These are phyloP conservation scores for Mayetiola destructor DNA, from an alignment of 2,888 invertebrate species.

Conservation along the genomic window DNA sequence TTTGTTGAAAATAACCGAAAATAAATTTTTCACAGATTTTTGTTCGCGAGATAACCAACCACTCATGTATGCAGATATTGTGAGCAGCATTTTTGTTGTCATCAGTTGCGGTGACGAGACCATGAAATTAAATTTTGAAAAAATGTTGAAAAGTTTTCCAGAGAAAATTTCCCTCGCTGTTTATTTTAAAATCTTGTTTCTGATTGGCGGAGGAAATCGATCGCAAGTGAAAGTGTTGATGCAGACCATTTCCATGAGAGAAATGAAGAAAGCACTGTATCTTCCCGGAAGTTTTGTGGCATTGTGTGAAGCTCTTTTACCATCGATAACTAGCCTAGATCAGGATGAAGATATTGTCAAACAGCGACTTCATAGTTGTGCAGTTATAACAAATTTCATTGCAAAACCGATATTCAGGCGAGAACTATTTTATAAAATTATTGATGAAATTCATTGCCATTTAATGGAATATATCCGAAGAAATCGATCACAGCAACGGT, in stretches of 20 bases:
- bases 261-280: not conserved
- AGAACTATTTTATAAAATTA: constrained; percentile 24
- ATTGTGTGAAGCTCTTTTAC: not conserved
- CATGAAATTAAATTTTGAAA: not conserved
- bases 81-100: not conserved
- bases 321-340: not conserved
- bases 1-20: not conserved
- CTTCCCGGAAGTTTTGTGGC: not conserved
- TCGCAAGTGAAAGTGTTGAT: not conserved
- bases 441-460: constrained; percentile 27
- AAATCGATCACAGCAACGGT: constrained; percentile 19
- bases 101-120: not conserved
- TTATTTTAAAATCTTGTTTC: not conserved
- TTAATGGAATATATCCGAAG: constrained; percentile 22
- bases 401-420: constrained; percentile 23
- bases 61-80: not conserved
- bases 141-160: not conserved
- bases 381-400: constrained; percentile 28
- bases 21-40: not conserved
- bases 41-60: not conserved
- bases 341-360: constrained; percentile 2
- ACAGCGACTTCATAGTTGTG: constrained; percentile 18
- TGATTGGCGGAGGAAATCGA: constrained; percentile 3
- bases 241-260: not conserved
- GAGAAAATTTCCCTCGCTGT: not conserved